Evolutionary conservation across 37 sponge, comb jelly and placozoan species (phyloP), one percentile per base, ranked within the genome.

Genomic region (Cliona cf. orientalis): DNA sequence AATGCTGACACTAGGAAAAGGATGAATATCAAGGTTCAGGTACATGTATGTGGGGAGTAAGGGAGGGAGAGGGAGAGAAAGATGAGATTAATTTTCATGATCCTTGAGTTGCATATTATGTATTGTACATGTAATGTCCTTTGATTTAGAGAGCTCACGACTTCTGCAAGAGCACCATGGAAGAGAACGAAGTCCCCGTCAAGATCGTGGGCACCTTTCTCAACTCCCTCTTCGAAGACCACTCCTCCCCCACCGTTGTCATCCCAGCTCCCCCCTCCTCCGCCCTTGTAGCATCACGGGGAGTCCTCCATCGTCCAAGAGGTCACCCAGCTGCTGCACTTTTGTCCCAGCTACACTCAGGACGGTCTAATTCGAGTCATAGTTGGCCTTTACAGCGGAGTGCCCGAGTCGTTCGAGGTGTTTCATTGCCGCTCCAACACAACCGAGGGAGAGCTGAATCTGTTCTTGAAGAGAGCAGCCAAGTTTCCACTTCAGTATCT

Each of bases 341-440:
- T 63, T 60, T 66, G 73, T 57, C 84, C 84, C 56, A 12, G 65
- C 26, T 84, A 79, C 63, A 44, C 72, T 36, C 84, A 78, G n/a
- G 26, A 35, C 3, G 77, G 89, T 31, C 60, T 92, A 33, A 42
- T 92, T 28, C 65, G 77, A 17, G 71, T 92, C 33, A 84, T 92
- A 21, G 37, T 87, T 44, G 53, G 80, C 42, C 64, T 92, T 23
- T 92, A 69, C 70, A 61, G 60, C 12, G 86, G 90, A 43, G 68
- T 92, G 0, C 93, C 93, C 29, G 93, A 84, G 43, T 38, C 90
- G 9, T 92, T 80, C 61, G 89, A 89, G 41, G 80, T 92, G 64
- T 79, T 89, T 33, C 90, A 63, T 61, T 92, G 93, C 37, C 61
- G 68, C 2, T 32, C 89, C 2, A 64, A 83, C 43, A 78, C 86